Conservation (phyloP, 2,113 vertebrate species). For the Pterophyllum scalare region DNA sequence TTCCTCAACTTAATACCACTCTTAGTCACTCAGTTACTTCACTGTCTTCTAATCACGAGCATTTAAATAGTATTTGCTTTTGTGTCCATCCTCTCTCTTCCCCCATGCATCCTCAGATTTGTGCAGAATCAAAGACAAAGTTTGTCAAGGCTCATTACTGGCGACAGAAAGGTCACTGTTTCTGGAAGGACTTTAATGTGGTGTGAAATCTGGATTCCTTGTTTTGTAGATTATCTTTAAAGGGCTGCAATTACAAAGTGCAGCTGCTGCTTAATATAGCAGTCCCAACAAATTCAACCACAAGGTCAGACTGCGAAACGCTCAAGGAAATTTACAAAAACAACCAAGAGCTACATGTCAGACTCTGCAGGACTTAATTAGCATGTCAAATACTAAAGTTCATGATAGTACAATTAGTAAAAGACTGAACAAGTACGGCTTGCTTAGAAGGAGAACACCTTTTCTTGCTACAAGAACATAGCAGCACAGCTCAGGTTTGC, state of each 20-base stretch:
- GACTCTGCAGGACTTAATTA: neutral
- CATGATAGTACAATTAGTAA: neutral
- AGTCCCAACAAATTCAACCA: neutral
- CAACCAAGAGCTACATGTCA: neutral
- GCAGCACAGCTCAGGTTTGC: fast-evolving
- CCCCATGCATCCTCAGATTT: conserved; percentile 73
- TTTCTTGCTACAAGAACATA: neutral
- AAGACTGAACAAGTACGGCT: neutral
- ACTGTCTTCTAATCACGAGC: neutral
- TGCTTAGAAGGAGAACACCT: neutral
- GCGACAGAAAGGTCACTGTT: conserved; percentile 86
- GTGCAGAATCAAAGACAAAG: conserved; percentile 88
- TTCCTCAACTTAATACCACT: neutral
- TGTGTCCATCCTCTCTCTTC: neutral
- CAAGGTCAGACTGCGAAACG: neutral
- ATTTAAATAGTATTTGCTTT: neutral
- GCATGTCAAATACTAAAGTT: neutral
- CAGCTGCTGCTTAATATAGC: no score
- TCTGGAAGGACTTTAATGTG: neutral
- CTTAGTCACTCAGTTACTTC: neutral
- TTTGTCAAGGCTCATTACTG: conserved; percentile 76
- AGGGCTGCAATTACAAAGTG: no score
- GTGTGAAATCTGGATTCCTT: no score
- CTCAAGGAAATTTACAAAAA: neutral
- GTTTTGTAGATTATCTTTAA: no score